Evolutionary conservation across 1,140 invertebrate genomes (phyloP), one percentile per base, ranked within the genome.

Genomic region (Colletes latitarsis): DNA sequence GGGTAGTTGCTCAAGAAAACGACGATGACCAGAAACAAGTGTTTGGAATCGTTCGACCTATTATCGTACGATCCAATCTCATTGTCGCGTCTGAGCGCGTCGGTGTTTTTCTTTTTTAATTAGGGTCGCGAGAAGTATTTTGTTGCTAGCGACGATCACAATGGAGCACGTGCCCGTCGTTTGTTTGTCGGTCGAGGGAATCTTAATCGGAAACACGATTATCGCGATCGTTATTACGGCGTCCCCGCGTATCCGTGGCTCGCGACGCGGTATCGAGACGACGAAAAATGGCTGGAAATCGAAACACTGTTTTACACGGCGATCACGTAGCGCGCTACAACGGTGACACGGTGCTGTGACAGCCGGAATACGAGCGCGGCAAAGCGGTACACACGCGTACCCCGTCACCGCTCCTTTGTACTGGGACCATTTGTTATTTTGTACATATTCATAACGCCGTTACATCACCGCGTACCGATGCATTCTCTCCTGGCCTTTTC

Each of bases 381-480:
- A 63, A 62, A 81, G 60, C 80, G 83, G 82, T 83, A 81, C 80
- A 80, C 63, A 53, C 72, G 83, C 74, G 73, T 80, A 84, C 87
- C 78, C 83, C 73, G 86, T 85, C 88, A 84, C 78, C 77, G 80
- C 85, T 85, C 81, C 72, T 83, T 88, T 88, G 77, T 85, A 15
- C 60, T 81, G 73, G 81, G 75, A 80, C 73, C 86, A 82, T 88
- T 88, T 89, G 88, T 91, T 89, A 89, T 91, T 91, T 90, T 88
- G 77, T 91, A 88, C 90, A 90, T 92, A 92, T 90, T 91, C 89
- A 90, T 90, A 91, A 89, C 88, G 84, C 58, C 71, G 90, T 90
- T 92, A 85, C 89, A 89, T 89, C 89, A 90, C 82, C 83, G 82
- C 85, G 83, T 88, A 89, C 88, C 88, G 79, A 81, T 85, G 85